These are phyloP conservation scores for Penaeus chinensis DNA, from an alignment of 1,140 invertebrate species.

Conservation along the genomic window DNA sequence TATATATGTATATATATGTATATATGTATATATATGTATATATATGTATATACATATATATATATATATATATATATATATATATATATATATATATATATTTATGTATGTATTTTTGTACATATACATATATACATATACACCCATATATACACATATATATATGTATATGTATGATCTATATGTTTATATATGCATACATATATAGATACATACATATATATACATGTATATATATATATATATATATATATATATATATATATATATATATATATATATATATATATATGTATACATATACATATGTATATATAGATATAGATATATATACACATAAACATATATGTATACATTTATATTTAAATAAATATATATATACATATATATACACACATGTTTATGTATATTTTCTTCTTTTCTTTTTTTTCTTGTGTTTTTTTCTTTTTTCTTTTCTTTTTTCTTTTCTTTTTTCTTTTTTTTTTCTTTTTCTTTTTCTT, in stretches of 20 bases:
- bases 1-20: constrained; percentile 39
- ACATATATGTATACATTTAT: background rate
- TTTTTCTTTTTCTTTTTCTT: too few relatives aligned
- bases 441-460: too few relatives aligned
- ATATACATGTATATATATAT: background rate
- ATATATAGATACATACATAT: background rate
- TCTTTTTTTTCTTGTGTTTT: too few relatives aligned
- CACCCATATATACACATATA: background rate
- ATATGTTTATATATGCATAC: constrained; percentile 3
- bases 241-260: constrained; percentile 8
- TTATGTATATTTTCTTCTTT: too few relatives aligned
- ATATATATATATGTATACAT: constrained; percentile 6
- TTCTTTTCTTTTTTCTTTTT: too few relatives aligned
- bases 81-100: constrained; percentile 36
- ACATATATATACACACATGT: too few relatives aligned
- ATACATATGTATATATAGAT: constrained; percentile 5
- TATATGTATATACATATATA: constrained; percentile 36
- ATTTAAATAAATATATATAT: too few relatives aligned
- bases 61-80: constrained; percentile 42
- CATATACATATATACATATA: background rate
- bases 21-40: constrained; percentile 36
- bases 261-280: constrained; percentile 5
- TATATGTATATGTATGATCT: background rate
- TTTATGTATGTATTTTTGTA: background rate
- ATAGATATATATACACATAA: background rate